Percentiles rank a stretch among this genome's conserved stretches.
Evolutionary conservation across 2,888 invertebrate species (phyloP).

Genomic region (Euproctis similis): DNA sequence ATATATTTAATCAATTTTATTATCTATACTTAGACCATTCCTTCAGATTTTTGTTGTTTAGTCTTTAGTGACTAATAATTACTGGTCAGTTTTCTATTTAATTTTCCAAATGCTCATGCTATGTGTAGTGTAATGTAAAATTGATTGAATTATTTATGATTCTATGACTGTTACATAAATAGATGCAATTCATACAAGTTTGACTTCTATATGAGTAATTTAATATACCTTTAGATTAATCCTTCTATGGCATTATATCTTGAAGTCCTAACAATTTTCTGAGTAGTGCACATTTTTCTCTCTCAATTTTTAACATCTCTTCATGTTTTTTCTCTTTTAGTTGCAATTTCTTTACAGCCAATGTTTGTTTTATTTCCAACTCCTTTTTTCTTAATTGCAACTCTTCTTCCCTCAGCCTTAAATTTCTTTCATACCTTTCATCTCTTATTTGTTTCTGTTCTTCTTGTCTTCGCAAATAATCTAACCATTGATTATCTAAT

Average conservation of each 20-base stretch:
- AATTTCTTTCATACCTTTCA: constrained; percentile 47
- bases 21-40: too few species aligned
- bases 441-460: constrained; percentile 43
- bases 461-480: constrained; percentile 49
- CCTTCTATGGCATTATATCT: constrained; percentile 21
- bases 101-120: too few species aligned
- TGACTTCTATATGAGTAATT: too few species aligned
- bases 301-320: constrained; percentile 49
- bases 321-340: constrained; percentile 51
- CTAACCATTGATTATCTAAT: constrained; percentile 53
- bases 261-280: constrained; percentile 37
- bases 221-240: constrained; percentile 6
- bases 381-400: constrained; percentile 45
- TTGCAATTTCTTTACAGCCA: constrained; percentile 47
- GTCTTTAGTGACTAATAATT: too few species aligned
- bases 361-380: constrained; percentile 48
- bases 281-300: constrained; percentile 48
- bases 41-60: too few species aligned
- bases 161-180: too few species aligned
- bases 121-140: not conserved
- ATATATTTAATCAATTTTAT: too few species aligned
- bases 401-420: constrained; percentile 48
- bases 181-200: too few species aligned
- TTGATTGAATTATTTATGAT: not conserved
- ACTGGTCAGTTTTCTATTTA: too few species aligned